Percentiles rank a stretch among this genome's conserved stretches.
Evolutionary conservation across 2,888 invertebrate species (phyloP).

Genomic region (Euzophera pinguis): DNA sequence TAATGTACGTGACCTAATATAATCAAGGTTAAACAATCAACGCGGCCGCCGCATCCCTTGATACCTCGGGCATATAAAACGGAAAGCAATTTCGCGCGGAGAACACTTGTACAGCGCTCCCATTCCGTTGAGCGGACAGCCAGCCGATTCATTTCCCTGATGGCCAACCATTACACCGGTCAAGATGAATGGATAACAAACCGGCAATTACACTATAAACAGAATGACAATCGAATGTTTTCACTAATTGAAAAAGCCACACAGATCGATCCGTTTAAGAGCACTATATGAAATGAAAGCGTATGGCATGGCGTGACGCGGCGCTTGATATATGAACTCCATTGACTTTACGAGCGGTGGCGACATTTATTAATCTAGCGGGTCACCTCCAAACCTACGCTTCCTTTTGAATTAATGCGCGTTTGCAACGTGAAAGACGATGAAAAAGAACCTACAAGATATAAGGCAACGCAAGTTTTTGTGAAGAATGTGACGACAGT

Average conservation of each 20-base stretch:
- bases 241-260: conserved; percentile 76
- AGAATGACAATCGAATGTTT: conserved; percentile 74
- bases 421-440: conserved; percentile 37
- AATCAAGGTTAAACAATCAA: conserved; percentile 43
- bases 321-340: conserved; percentile 70
- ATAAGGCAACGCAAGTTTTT: conserved; percentile 13
- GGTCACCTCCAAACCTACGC: conserved; percentile 48
- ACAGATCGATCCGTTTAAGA: conserved; percentile 65
- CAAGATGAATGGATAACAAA: conserved; percentile 77
- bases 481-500: conserved; percentile 21
- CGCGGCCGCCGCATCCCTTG: conserved; percentile 45
- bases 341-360: conserved; percentile 66
- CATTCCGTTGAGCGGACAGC: conserved; percentile 53
- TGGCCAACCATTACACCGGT: conserved; percentile 72
- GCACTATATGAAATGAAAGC: conserved; percentile 77
- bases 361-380: conserved; percentile 69
- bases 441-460: conserved; percentile 32
- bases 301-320: conserved; percentile 55
- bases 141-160: conserved; percentile 72
- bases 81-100: conserved; percentile 62
- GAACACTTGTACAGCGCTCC: conserved; percentile 56
- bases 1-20: conserved; percentile 20
- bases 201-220: conserved; percentile 75
- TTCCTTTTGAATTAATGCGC: conserved; percentile 49
- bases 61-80: conserved; percentile 58